Evolutionary conservation across 2,888 invertebrate species (phyloP).

Genomic region (Zonitis immaculata): DNA sequence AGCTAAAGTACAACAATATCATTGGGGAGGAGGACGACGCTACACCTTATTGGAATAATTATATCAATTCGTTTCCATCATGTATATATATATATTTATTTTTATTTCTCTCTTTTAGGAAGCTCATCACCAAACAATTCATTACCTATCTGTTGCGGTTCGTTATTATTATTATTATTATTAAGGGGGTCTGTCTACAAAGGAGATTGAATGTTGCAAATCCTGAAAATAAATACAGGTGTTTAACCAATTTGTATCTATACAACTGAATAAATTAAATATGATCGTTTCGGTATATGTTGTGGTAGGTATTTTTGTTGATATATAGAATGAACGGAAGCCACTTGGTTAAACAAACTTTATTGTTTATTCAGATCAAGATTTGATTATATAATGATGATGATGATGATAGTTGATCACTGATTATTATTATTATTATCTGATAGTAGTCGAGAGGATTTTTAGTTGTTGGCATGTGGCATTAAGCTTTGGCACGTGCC

Average conservation of each 20-base stretch:
- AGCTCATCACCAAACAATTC: no score
- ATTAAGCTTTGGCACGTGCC: constrained; percentile 34
- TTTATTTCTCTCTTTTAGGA: no score
- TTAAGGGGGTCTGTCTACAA: no score
- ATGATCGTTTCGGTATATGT: constrained; percentile 1
- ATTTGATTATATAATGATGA: no score
- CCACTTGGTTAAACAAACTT: constrained; percentile 19
- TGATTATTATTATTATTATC: constrained; percentile 11
- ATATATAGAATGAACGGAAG: constrained; percentile 4
- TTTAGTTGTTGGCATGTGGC: constrained; percentile 22
- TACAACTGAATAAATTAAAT: constrained; percentile 16
- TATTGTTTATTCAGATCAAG: constrained; percentile 14
- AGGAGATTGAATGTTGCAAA: no score
- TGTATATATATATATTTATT: no score
- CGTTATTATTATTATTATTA: no score
- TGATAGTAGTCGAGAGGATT: no score
- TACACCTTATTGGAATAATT: no score
- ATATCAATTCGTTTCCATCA: no score
- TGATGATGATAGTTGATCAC: neutral
- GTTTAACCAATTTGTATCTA: neutral
- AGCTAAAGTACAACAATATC: constrained; percentile 4
- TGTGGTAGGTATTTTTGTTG: neutral
- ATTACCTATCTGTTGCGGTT: no score
- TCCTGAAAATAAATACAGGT: constrained; percentile 17
- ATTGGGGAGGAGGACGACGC: no score